Evolutionary conservation across 2,797 vertebrate genomes (phyloP).

Genomic region (Falco concolor): DNA sequence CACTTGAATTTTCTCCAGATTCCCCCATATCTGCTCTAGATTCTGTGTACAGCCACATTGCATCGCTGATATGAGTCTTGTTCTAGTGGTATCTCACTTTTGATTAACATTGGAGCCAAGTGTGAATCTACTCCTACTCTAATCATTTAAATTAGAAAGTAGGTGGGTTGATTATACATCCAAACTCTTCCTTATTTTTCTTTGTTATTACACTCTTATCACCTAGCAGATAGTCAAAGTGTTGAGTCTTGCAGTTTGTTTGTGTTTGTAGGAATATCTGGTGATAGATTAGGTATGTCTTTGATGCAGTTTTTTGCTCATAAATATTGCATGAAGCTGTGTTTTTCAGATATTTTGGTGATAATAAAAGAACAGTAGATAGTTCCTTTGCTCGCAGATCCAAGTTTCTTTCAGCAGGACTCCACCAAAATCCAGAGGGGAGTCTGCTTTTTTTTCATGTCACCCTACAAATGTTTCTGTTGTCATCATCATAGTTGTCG

Average conservation of each 20-base stretch:
- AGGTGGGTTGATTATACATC: not conserved
- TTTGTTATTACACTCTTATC: not conserved
- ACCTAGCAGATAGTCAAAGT: not conserved
- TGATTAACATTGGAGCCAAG: not conserved
- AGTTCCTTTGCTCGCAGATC: not conserved
- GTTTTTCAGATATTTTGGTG: not conserved
- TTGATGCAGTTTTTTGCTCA: not conserved
- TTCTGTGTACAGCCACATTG: not conserved
- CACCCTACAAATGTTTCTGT: not conserved
- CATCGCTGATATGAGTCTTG: not conserved
- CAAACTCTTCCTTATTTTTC: conserved; percentile 31
- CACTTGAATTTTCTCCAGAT: not conserved
- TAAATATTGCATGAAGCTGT: not conserved
- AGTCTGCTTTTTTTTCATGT: not conserved
- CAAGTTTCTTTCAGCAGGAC: not conserved
- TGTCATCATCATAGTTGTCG: too few relatives aligned
- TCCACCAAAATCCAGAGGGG: not conserved
- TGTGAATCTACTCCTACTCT: conserved; percentile 23
- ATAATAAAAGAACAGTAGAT: not conserved
- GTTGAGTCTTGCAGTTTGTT: not conserved
- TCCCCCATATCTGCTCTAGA: not conserved
- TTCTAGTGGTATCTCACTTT: not conserved
- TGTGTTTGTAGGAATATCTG: not conserved
- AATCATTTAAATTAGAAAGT: conserved; percentile 13
- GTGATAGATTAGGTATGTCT: not conserved